phyloP scores from a whole-genome alignment of 1,140 invertebrate genomes.

The Zaprionus ghesquierei region DNA sequence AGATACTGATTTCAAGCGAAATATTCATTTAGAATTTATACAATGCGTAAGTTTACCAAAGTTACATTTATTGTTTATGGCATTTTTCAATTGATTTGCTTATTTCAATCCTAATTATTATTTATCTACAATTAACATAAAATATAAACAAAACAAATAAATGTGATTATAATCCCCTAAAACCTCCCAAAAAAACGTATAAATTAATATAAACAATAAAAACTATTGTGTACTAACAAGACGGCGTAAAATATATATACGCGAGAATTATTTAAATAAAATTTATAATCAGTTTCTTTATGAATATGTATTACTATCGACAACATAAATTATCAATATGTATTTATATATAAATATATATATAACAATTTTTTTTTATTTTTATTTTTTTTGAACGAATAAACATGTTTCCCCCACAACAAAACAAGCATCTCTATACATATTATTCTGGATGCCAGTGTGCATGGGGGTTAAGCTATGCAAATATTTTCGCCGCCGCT shows the following conservation, averaged over 20 bases:
- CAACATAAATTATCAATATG: conserved; percentile 61
- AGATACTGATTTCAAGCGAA: conserved; percentile 9
- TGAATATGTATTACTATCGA: conserved; percentile 65
- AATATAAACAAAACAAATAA: conserved; percentile 51
- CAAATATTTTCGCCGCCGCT: not conserved
- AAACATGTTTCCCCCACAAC: conserved; percentile 40
- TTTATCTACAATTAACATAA: conserved; percentile 51
- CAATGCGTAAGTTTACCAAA: conserved; percentile 74
- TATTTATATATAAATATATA: conserved; percentile 60
- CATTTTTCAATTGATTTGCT: conserved; percentile 53
- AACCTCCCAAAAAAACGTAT: conserved; percentile 35
- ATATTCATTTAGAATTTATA: conserved; percentile 69
- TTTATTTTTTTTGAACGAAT: conserved; percentile 41
- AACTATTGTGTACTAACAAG: conserved; percentile 62
- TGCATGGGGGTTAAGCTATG: not conserved
- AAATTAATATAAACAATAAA: conserved; percentile 40
- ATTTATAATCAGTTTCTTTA: conserved; percentile 66
- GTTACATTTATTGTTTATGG: conserved; percentile 66
- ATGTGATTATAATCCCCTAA: conserved; percentile 67
- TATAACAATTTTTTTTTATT: conserved; percentile 26
- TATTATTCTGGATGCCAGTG: conserved; percentile 4
- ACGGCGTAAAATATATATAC: conserved; percentile 38
- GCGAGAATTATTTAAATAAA: conserved; percentile 44
- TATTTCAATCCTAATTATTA: conserved; percentile 51
- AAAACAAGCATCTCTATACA: not conserved